Evolutionary conservation across 2,888 invertebrate genomes (phyloP).

Genomic region (Drosophila yooni): DNA sequence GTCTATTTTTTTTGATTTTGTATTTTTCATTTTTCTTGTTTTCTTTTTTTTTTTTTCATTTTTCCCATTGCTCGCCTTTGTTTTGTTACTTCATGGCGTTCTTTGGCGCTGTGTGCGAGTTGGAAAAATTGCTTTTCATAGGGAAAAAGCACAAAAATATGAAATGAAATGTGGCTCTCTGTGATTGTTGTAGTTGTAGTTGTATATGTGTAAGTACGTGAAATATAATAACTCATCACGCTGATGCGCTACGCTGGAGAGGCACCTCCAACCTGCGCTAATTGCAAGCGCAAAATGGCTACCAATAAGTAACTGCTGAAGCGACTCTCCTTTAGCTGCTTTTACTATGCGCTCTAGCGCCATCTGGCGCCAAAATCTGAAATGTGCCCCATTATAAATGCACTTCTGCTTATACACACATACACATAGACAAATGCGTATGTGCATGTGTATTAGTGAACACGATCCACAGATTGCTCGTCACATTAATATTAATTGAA

Average conservation of each 20-base stretch:
- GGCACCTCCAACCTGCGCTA: conserved; percentile 41
- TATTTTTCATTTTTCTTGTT: conserved; percentile 26
- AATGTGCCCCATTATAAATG: conserved; percentile 10
- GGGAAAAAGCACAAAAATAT: conserved; percentile 37
- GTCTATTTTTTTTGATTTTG: conserved; percentile 50
- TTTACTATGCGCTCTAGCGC: conserved; percentile 26
- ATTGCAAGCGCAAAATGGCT: conserved; percentile 56
- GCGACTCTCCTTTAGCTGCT: conserved; percentile 5
- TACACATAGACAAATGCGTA: background rate
- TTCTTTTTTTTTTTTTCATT: conserved; percentile 6
- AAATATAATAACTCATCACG: conserved; percentile 69
- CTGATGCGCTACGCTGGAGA: conserved; percentile 47
- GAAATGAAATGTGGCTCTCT: conserved; percentile 52
- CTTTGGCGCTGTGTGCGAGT: conserved; percentile 46
- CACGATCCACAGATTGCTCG: background rate
- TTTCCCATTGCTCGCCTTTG: conserved; percentile 59
- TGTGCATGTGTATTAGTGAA: background rate
- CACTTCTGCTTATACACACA: background rate
- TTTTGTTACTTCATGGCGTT: conserved; percentile 65
- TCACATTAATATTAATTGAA: conserved; percentile 1
- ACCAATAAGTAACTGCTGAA: conserved; percentile 32
- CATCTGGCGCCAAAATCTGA: conserved; percentile 48
- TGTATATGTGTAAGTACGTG: conserved; percentile 24
- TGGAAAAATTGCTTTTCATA: conserved; percentile 69
- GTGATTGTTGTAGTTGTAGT: conserved; percentile 18